Evolutionary conservation across 2,113 vertebrate species (phyloP), one percentile per base, ranked within the genome.

Genomic region (Lepus americanus): DNA sequence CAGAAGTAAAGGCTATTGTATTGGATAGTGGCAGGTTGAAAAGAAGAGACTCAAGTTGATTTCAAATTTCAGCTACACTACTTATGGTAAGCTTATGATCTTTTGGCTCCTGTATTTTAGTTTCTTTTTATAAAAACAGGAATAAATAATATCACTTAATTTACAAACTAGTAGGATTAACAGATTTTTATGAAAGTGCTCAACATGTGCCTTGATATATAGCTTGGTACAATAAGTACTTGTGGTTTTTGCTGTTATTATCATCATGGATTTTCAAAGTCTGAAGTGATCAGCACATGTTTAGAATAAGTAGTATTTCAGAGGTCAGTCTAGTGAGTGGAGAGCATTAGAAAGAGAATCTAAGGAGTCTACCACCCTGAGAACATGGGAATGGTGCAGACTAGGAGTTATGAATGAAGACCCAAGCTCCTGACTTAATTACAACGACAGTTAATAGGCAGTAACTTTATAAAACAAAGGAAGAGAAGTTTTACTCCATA

Each of bases 401-500:
- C 6, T 33, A 3, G 17, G 14, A 70, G 74, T 4, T 29, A 13
- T 64, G 39, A 78, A 74, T 49, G 70, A 69, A 81, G 23, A 67
- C 64, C 20, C 9, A 3, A 23, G 63, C 1, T 92, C 17, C 49
- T 29, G 39, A 29, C 27, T 39, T 23, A n/a, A 90, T 92, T 39
- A 49, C 86, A 23, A 36, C 66, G 51, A 82, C 55, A 59, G 36
- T 44, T 70, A 72, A 59, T 39, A 17, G 36, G 19, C 25, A 90
- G 33, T 23, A 13, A 84, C 92, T 77, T 89, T 67, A 64, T 74
- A 74, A 89, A 84, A 90, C 59, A 66, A 92, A 49, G 63, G 70
- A 69, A 80, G 59, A 87, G 8, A 22, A 81, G 70, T 53, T 67
- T 78, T 73, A 74, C 6, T 79, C 44, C 64, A 51, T 0, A 17